Percentiles rank a stretch among this genome's conserved stretches.
phyloP scores from a whole-genome alignment of 1,140 invertebrate species.

The Fopius arisanus region DNA sequence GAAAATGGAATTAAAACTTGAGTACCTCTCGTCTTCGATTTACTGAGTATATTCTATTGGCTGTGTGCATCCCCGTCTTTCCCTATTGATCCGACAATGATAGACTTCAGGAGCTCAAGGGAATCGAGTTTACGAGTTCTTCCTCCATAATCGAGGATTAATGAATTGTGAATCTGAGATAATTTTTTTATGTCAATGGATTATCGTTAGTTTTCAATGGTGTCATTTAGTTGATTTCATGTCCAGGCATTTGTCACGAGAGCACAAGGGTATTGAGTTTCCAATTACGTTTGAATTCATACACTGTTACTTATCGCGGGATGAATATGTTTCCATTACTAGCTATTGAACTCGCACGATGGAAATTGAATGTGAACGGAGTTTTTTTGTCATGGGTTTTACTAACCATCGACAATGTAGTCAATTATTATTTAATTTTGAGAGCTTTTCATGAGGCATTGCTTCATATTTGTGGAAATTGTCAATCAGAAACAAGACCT shows the following conservation, averaged over 20 bases:
- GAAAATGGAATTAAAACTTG: neutral
- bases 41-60: neutral
- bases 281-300: neutral
- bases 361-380: too few species aligned
- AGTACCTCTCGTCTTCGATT: neutral
- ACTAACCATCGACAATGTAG: too few species aligned
- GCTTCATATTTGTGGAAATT: too few species aligned
- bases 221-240: neutral
- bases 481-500: too few species aligned
- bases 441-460: too few species aligned
- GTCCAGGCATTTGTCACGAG: neutral
- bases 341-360: too few species aligned
- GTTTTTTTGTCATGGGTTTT: too few species aligned
- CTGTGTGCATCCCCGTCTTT: neutral
- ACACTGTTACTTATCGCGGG: too few species aligned
- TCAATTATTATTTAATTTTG: too few species aligned
- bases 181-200: neutral
- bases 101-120: neutral
- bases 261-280: neutral
- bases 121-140: neutral
- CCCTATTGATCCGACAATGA: neutral
- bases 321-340: too few species aligned
- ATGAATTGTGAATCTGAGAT: conserved; percentile 11
- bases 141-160: neutral
- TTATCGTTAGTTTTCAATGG: neutral